Conservation (phyloP, 1,140 invertebrate genomes). For the Drosophila neocordata region DNA sequence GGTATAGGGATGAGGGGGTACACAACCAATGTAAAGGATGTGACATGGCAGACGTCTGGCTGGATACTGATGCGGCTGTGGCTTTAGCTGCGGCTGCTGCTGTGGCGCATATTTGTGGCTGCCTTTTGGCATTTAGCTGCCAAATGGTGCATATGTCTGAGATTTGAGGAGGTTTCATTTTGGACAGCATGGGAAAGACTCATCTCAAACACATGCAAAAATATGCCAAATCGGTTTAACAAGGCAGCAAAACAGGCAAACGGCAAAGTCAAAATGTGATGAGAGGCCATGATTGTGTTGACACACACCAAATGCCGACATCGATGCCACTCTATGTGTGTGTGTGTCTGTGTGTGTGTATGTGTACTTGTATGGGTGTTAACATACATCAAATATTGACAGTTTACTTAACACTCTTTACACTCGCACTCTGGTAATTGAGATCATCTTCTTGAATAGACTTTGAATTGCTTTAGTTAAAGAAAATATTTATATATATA, state of each 20-base stretch:
- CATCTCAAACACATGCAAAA: slow-evolving; percentile 53
- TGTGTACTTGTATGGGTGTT: slow-evolving; percentile 63
- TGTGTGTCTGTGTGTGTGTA: too few species aligned
- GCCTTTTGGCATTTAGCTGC: slow-evolving; percentile 77
- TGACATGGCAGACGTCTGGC: slow-evolving; percentile 61
- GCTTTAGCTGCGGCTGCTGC: slow-evolving; percentile 21
- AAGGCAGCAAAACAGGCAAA: slow-evolving; percentile 48
- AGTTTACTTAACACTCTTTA: slow-evolving; percentile 68
- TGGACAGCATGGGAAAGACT: not conserved
- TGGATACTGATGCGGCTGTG: slow-evolving; percentile 12
- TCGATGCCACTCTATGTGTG: slow-evolving; percentile 17
- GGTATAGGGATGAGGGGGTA: not conserved
- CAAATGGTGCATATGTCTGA: slow-evolving; percentile 74
- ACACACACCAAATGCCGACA: slow-evolving; percentile 56
- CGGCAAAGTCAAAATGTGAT: slow-evolving; percentile 18
- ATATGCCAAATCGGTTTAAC: slow-evolving; percentile 74
- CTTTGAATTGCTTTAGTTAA: not conserved
- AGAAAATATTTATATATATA: too few species aligned
- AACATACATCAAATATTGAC: slow-evolving; percentile 81
- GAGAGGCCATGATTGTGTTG: slow-evolving; percentile 56
- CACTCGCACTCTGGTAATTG: slow-evolving; percentile 1
- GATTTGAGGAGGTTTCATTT: slow-evolving; percentile 1
- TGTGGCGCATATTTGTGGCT: slow-evolving; percentile 69
- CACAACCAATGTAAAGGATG: slow-evolving; percentile 16
- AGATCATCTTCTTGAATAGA: not conserved